phyloP scores from a whole-genome alignment of 2,888 invertebrate genomes.

The Plebejus argus region DNA sequence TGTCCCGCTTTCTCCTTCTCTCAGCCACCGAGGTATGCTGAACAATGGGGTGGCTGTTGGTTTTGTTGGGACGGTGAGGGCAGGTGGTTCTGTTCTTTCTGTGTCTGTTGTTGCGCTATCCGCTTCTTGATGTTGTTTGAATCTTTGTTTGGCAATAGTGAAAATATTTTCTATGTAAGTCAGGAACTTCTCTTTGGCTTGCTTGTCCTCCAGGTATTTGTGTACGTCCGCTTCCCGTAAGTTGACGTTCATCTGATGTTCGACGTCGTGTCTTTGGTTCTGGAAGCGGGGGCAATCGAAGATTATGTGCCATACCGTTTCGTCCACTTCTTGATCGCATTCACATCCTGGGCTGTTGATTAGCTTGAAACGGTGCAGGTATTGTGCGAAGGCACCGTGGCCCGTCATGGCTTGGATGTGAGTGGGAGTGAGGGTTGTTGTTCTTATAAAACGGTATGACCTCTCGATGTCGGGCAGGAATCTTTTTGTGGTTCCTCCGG shows the following conservation, averaged over 20 bases:
- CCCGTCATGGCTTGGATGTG: conserved; percentile 28
- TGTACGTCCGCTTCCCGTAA: not conserved
- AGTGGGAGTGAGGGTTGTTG: not conserved
- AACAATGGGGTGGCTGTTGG: not conserved
- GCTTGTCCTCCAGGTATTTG: not conserved
- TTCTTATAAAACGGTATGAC: not conserved
- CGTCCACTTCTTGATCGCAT: conserved; percentile 1
- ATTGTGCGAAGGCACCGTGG: conserved; percentile 30
- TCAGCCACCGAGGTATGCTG: too few species aligned
- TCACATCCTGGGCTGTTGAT: conserved; percentile 8
- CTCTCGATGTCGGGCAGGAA: conserved; percentile 11
- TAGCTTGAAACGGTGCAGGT: conserved; percentile 19
- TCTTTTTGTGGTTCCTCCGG: conserved; percentile 29
- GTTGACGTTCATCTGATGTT: not conserved
- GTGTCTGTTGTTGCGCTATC: not conserved
- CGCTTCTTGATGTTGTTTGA: not conserved
- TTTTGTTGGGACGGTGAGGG: not conserved
- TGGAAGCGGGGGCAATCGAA: not conserved
- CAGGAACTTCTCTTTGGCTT: not conserved
- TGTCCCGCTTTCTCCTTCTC: too few species aligned
- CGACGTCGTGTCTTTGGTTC: not conserved
- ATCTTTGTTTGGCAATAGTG: not conserved
- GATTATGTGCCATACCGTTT: conserved; percentile 9
- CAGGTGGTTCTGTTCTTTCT: not conserved
- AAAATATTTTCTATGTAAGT: not conserved